phyloP scores from a whole-genome alignment of 2,797 vertebrate species.

The Alosa sapidissima region DNA sequence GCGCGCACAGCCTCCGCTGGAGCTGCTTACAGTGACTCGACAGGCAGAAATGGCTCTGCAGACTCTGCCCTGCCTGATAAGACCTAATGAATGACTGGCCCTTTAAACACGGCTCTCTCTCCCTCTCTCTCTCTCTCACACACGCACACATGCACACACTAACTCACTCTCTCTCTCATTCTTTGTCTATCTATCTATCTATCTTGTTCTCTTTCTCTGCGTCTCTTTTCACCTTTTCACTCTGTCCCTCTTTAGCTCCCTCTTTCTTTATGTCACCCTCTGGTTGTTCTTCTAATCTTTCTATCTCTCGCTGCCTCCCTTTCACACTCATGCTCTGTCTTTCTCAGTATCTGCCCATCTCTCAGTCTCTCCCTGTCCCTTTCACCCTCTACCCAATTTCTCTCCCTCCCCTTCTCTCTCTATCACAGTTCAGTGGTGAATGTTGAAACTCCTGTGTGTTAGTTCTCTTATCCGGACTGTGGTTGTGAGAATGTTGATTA shows the following conservation, averaged over 20 bases:
- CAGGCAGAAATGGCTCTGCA: conserved; percentile 76
- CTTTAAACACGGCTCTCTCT: conserved; percentile 66
- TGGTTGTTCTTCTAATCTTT: not conserved
- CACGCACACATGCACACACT: too few species aligned
- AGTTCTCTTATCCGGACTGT: not conserved
- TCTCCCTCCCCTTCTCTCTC: not conserved
- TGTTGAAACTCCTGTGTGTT: not conserved
- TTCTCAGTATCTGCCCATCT: not conserved
- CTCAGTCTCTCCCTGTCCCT: not conserved
- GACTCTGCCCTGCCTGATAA: conserved; percentile 38
- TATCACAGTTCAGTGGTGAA: not conserved
- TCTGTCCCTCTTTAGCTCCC: not conserved
- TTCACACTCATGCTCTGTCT: not conserved
- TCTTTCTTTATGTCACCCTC: not conserved
- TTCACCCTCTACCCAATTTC: not conserved
- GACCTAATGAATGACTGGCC: conserved; percentile 49
- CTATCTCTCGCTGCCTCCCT: not conserved
- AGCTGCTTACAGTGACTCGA: conserved; percentile 75
- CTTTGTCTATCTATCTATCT: not conserved
- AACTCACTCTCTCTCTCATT: not conserved
- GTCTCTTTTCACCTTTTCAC: not conserved
- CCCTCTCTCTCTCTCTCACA: not conserved
- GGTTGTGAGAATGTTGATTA: not conserved
- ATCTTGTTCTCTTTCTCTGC: not conserved
- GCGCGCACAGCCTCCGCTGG: conserved; percentile 61